A percentile compares a stretch with the other conserved stretches of the same genome.
These are phyloP conservation scores for Octomys mimax DNA, from an alignment of 2,797 vertebrate species.

Conservation along the genomic window DNA sequence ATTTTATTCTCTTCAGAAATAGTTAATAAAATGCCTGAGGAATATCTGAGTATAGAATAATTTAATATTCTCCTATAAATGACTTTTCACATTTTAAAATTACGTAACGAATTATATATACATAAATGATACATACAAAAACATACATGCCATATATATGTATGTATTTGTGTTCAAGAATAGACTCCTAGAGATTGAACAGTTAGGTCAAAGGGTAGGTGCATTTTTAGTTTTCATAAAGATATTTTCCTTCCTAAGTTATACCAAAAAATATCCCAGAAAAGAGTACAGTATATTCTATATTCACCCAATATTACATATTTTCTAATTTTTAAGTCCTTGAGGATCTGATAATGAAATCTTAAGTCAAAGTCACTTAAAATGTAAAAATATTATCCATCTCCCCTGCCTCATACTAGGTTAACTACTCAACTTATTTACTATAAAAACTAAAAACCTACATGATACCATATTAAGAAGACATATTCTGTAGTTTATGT, in stretches of 20 bases:
- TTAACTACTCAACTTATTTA: constrained; percentile 65
- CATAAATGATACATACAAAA: not conserved
- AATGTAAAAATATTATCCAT: constrained; percentile 61
- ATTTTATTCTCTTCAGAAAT: constrained; percentile 17
- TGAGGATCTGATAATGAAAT: constrained; percentile 37
- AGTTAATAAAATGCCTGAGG: constrained; percentile 43
- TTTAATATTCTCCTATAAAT: constrained; percentile 45
- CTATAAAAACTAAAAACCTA: constrained; percentile 65
- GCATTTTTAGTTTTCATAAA: not conserved
- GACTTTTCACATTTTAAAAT: not conserved
- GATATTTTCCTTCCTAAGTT: not conserved
- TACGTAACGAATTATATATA: not conserved
- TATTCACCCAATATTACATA: not conserved
- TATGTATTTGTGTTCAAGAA: not conserved
- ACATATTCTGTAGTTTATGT: constrained; percentile 52
- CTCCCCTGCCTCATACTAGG: not conserved
- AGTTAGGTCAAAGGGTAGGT: not conserved
- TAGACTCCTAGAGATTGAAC: not conserved
- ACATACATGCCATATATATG: not conserved
- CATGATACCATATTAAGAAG: constrained; percentile 29
- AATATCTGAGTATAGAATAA: not conserved
- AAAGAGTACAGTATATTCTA: not conserved
- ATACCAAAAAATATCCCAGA: not conserved
- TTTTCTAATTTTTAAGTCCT: not conserved
- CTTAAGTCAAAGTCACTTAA: not conserved